Evolutionary conservation across 1,140 invertebrate species (phyloP), one percentile per base, ranked within the genome.

Genomic region (Holotrichia oblita): DNA sequence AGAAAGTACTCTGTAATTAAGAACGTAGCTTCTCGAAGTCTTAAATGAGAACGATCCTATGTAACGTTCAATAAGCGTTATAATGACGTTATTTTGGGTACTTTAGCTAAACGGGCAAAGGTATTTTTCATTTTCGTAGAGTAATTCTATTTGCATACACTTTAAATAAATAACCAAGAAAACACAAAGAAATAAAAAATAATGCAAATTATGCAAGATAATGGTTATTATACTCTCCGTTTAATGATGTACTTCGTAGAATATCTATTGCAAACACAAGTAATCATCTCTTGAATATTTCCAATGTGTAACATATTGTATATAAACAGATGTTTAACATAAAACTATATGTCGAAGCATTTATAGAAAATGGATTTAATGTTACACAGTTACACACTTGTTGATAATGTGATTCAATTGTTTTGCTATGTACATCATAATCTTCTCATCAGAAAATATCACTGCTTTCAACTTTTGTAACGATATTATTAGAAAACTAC

Each of bases 51-150:
- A 69, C 22, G 61, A 34, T 22, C 27, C 22, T 27, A 6, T 27
- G 6, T 20, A 69, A 22, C 10, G n/a, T 69, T 34, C 61, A 69
- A 69, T 69, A 69, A 69, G 61, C 61, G 61, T 27, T 69, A 69
- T 69, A 69, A 69, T 69, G 61, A 34, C 61, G 61, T 69, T 34
- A 69, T 27, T 69, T 69, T 69, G 12, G 61, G 61, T 27, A 69
- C 61, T 69, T 69, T 69, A 27, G 20, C 17, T 69, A 69, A 69
- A 9, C 20, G 61, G 22, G 61, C 12, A 69, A 69, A 27, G 12
- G 61, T 34, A 34, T 69, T 69, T 69, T 69, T 69, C 12, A 69
- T 69, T 69, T 27, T 24, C 61, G 10, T 34, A 22, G 22, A 69
- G 27, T 20, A 69, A 69, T 69, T 27, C 22, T 69, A 69, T 69